These are phyloP conservation scores for Leiothrix lutea DNA, from an alignment of 2,113 vertebrate species.

Conservation along the genomic window DNA sequence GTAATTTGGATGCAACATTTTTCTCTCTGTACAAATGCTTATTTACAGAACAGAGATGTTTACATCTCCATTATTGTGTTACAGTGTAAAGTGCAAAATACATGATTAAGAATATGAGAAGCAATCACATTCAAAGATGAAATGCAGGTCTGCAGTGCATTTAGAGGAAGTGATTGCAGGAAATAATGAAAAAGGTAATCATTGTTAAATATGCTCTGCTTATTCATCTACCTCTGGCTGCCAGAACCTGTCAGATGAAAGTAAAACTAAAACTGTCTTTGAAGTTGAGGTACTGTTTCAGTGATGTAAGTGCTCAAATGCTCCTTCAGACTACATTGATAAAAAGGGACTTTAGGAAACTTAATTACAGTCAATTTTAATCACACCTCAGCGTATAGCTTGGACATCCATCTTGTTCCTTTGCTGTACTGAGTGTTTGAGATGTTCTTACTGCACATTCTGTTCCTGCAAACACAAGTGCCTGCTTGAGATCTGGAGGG, in stretches of 20 bases:
- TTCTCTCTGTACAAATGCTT: background rate
- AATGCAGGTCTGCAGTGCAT: background rate
- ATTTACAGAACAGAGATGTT: background rate
- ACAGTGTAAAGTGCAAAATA: background rate
- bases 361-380: background rate
- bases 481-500: background rate
- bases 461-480: background rate
- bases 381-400: background rate
- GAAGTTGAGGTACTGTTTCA: background rate
- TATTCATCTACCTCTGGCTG: background rate
- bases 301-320: background rate
- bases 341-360: background rate
- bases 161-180: background rate
- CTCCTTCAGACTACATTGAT: background rate
- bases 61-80: background rate
- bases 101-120: background rate
- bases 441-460: background rate
- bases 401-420: background rate
- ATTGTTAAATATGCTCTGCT: background rate
- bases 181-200: background rate
- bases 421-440: background rate
- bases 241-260: background rate
- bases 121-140: background rate
- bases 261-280: background rate
- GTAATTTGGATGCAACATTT: background rate